Evolutionary conservation across 2,113 vertebrate species (phyloP).

Genomic region (Labeo catla): DNA sequence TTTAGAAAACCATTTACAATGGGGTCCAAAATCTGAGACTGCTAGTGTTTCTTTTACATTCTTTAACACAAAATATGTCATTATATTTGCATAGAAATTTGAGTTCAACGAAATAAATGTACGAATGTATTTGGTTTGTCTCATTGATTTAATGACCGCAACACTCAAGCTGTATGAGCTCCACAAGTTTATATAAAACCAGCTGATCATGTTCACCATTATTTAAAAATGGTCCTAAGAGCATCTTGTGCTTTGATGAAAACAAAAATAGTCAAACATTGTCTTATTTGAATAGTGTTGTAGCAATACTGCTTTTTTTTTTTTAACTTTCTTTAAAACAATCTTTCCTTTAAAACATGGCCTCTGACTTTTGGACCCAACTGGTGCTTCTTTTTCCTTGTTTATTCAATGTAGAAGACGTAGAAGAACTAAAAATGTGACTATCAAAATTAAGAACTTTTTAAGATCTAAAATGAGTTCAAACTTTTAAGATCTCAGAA

Average conservation of each 20-base stretch:
- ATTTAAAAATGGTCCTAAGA: not conserved
- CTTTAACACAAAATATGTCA: not conserved
- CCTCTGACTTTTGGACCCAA: not conserved
- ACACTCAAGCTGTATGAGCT: not conserved
- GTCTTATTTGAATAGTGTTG: too few species aligned
- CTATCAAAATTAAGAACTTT: not conserved
- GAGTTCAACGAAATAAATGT: not conserved
- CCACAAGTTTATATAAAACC: not conserved
- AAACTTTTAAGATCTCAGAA: not conserved
- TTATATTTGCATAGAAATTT: not conserved
- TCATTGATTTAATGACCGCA: not conserved
- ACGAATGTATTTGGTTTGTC: not conserved
- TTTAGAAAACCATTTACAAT: not conserved
- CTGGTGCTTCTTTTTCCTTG: not conserved
- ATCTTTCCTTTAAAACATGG: too few species aligned
- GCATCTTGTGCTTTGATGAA: not conserved
- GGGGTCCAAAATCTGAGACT: not conserved
- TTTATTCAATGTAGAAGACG: not conserved
- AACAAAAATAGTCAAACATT: not conserved
- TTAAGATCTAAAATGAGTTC: too few species aligned
- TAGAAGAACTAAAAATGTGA: not conserved
- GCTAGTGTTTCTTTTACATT: not conserved
- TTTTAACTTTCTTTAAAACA: too few species aligned
- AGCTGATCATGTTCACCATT: not conserved
- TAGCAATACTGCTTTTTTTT: too few species aligned